Evolutionary conservation across 2,888 invertebrate genomes (phyloP).

Genomic region (Cantharis rustica): DNA sequence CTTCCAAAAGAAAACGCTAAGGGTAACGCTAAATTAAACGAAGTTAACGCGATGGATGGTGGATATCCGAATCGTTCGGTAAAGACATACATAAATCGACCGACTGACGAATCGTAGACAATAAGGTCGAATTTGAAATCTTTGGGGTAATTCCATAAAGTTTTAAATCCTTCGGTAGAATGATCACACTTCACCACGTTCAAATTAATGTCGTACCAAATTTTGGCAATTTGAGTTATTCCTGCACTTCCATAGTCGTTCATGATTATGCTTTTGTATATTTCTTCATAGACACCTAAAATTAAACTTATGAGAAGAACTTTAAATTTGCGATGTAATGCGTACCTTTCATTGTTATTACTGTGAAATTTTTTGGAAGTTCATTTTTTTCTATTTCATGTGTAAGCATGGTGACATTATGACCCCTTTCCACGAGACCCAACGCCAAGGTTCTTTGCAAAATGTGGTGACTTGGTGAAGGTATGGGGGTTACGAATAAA

Average conservation of each 20-base stretch:
- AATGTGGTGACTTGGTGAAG: constrained; percentile 4
- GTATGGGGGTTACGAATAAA: neutral
- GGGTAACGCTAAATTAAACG: constrained; percentile 6
- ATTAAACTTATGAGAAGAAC: neutral
- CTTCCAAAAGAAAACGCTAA: constrained; percentile 38
- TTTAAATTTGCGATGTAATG: neutral
- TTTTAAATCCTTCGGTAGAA: constrained; percentile 21
- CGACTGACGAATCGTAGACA: constrained; percentile 33
- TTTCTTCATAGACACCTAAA: neutral
- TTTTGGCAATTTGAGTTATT: neutral
- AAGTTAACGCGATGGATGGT: constrained; percentile 27
- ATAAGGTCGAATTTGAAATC: constrained; percentile 38
- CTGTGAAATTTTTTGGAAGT: neutral
- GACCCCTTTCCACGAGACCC: neutral
- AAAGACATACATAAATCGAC: constrained; percentile 35
- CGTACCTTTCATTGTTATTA: constrained; percentile 5
- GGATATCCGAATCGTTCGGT: constrained; percentile 36
- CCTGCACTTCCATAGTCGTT: neutral
- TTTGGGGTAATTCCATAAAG: constrained; percentile 34
- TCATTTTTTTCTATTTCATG: neutral
- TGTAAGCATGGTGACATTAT: constrained; percentile 9
- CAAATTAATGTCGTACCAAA: neutral
- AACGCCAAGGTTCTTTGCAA: neutral
- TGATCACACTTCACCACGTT: constrained; percentile 20
- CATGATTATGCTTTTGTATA: neutral